phyloP scores from a whole-genome alignment of 1,140 invertebrate species.

The Drosophila nigromelanica region DNA sequence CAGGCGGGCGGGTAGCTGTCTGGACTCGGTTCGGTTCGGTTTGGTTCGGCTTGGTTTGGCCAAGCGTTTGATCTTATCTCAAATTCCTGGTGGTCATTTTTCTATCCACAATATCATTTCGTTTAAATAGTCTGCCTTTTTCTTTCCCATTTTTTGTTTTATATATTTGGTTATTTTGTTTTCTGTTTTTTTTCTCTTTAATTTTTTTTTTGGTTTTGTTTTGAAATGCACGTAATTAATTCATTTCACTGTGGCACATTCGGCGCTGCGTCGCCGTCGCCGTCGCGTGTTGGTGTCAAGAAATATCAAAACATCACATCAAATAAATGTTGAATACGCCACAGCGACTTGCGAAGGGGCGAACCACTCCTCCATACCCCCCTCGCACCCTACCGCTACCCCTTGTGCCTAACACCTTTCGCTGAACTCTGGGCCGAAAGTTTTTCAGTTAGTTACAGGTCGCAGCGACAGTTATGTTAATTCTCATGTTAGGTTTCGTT shows the following conservation, averaged over 20 bases:
- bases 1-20: conserved; percentile 59
- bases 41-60: conserved; percentile 48
- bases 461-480: conserved; percentile 70
- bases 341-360: conserved; percentile 29
- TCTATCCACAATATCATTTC: conserved; percentile 83
- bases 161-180: conserved; percentile 31
- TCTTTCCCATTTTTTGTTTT: conserved; percentile 29
- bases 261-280: conserved; percentile 59
- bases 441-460: conserved; percentile 37
- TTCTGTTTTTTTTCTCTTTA: conserved; percentile 11
- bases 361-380: conserved; percentile 8
- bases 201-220: conserved; percentile 50
- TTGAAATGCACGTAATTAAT: conserved; percentile 82
- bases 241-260: conserved; percentile 79
- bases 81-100: conserved; percentile 82
- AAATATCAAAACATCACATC: conserved; percentile 84
- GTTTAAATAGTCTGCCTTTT: conserved; percentile 75
- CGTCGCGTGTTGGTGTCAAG: conserved; percentile 83
- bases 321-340: conserved; percentile 83
- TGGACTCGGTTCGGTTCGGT: conserved; percentile 21
- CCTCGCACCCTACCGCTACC: conserved; percentile 1
- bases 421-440: conserved; percentile 51
- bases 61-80: conserved; percentile 79
- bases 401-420: conserved; percentile 63
- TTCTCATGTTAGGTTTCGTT: conserved; percentile 56